These are phyloP conservation scores for Cydia strobilella DNA, from an alignment of 1,140 invertebrate genomes.

Conservation along the genomic window DNA sequence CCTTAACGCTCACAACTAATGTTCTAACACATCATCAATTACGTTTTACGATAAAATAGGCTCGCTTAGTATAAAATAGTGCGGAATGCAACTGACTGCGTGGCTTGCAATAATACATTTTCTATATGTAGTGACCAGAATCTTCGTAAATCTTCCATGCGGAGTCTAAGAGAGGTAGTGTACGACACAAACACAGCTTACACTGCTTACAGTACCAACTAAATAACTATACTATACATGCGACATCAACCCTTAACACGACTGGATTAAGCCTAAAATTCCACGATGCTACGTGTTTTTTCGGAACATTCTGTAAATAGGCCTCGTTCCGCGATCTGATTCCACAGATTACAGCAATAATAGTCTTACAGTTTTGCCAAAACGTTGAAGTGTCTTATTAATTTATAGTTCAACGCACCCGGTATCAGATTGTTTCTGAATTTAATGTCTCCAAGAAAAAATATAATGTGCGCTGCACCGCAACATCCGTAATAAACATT, in stretches of 20 bases:
- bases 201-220: not conserved
- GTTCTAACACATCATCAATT: too few species aligned
- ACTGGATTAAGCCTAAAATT: not conserved
- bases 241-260: constrained; percentile 8
- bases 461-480: not conserved
- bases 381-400: constrained; percentile 36
- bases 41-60: too few species aligned
- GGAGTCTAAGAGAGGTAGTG: not conserved
- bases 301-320: constrained; percentile 33
- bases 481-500: not conserved
- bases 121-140: too few species aligned
- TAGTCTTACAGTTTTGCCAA: constrained; percentile 36
- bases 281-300: not conserved
- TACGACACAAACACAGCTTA: not conserved
- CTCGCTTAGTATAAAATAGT: too few species aligned
- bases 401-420: constrained; percentile 41
- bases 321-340: constrained; percentile 48
- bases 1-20: too few species aligned
- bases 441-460: not conserved
- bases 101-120: too few species aligned
- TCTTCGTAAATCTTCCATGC: not conserved
- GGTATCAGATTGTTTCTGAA: not conserved
- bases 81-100: too few species aligned
- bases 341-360: constrained; percentile 45
- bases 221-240: not conserved